Evolutionary conservation across 2,797 vertebrate species (phyloP).

Genomic region (Darevskia mixta): DNA sequence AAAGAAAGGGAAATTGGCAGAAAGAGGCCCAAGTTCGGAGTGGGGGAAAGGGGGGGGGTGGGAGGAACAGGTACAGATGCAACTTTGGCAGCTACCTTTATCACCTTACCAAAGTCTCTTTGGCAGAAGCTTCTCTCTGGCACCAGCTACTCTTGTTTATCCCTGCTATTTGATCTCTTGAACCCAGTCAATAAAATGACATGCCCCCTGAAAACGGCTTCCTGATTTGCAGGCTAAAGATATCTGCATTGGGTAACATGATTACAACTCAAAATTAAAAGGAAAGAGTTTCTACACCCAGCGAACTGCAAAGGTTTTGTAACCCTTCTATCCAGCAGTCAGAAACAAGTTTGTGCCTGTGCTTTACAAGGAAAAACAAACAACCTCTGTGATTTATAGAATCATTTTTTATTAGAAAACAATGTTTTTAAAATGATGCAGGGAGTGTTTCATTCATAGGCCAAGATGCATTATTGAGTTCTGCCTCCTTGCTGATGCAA

Average conservation of each 20-base stretch:
- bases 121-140: neutral
- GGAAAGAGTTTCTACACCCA: neutral
- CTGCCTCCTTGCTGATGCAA: conserved; percentile 36
- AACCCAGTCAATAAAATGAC: neutral
- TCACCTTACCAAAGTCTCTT: conserved; percentile 34
- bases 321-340: neutral
- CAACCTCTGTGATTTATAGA: neutral
- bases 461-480: neutral
- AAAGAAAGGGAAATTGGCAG: neutral
- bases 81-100: neutral
- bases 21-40: neutral
- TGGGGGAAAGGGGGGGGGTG: no score
- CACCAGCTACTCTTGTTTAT: neutral
- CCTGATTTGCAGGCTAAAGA: conserved; percentile 20
- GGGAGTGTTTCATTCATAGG: neutral
- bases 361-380: neutral
- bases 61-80: neutral
- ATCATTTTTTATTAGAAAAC: neutral
- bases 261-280: neutral
- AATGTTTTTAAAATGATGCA: no score
- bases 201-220: neutral
- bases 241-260: conserved; percentile 12
- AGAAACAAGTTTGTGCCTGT: neutral
- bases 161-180: neutral
- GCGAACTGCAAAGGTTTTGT: neutral